Evolutionary conservation across 2,888 invertebrate genomes (phyloP), one percentile per base, ranked within the genome.

Genomic region (Cephonodes hylas): DNA sequence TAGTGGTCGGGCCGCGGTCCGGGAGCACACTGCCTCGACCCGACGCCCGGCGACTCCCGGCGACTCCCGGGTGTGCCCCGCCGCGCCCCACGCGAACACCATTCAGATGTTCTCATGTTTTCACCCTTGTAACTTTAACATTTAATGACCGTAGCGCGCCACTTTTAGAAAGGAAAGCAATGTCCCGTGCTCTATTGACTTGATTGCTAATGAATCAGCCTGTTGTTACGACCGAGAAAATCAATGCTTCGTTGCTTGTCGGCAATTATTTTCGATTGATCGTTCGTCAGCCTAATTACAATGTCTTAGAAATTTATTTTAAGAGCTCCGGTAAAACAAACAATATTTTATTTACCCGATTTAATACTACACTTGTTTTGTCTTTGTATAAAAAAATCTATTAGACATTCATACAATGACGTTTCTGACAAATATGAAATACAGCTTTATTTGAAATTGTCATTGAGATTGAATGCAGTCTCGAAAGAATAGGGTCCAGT

Each of bases 1-100:
- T 60, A 56, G 31, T 67, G 67, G 61, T 67, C 74, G 63, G 71
- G 71, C 53, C 76, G 77, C 71, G 67, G 74, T 79, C 84, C 83
- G 83, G 84, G 81, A 72, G 76, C 75, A 72, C 72, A 84, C 84
- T 84, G 84, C 64, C 69, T n/a, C n/a, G n/a, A n/a, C n/a, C n/a
- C n/a, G n/a, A n/a, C 68, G 58, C 62, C 64, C 57, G 46, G 25
- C 56, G 56, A 71, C 75, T 71, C 73, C 71, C 75, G 72, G 72
- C 75, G 67, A 69, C 77, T 77, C 69, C 68, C 68, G 66, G 65
- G 73, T 70, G 73, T 71, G 71, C 71, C 71, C 74, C 69, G 73
- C 73, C 76, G 70, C 74, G 69, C 71, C 72, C 74, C 66, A 65
- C 68, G 66, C 69, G 61, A 64, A 64, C 62, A 60, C 58, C 38